Evolutionary conservation across 2,113 vertebrate species (phyloP).

Genomic region (Colossoma macropomum): DNA sequence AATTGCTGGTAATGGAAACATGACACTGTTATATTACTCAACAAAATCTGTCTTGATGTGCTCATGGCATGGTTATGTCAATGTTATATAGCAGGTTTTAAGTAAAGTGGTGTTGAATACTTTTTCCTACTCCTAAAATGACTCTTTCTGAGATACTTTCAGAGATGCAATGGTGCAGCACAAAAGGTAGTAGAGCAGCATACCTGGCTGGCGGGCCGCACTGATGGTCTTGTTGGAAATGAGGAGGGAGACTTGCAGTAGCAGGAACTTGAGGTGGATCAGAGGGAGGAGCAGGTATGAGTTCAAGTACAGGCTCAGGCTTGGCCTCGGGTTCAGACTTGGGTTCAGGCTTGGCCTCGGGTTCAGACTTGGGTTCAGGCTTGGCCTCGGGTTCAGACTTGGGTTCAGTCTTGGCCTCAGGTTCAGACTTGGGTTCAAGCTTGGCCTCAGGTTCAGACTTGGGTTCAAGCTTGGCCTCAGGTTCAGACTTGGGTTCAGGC

Average conservation of each 20-base stretch:
- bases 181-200: not conserved
- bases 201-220: conserved; percentile 37
- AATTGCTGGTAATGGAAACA: too few relatives aligned
- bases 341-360: not conserved
- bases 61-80: too few relatives aligned
- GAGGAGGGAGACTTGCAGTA: conserved; percentile 57
- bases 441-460: not conserved
- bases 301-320: not conserved
- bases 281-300: conserved; percentile 40
- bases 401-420: not conserved
- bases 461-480: not conserved
- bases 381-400: not conserved
- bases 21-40: too few relatives aligned
- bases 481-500: not conserved
- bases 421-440: not conserved
- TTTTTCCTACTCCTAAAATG: not conserved
- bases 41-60: too few relatives aligned
- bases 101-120: too few relatives aligned
- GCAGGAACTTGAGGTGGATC: conserved; percentile 37
- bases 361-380: not conserved
- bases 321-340: not conserved
- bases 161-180: not conserved
- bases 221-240: conserved; percentile 29
- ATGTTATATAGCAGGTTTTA: too few relatives aligned
- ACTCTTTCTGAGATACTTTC: not conserved